Evolutionary conservation across 2,113 vertebrate genomes (phyloP), one percentile per base, ranked within the genome.

Genomic region (Laticauda laticaudata): DNA sequence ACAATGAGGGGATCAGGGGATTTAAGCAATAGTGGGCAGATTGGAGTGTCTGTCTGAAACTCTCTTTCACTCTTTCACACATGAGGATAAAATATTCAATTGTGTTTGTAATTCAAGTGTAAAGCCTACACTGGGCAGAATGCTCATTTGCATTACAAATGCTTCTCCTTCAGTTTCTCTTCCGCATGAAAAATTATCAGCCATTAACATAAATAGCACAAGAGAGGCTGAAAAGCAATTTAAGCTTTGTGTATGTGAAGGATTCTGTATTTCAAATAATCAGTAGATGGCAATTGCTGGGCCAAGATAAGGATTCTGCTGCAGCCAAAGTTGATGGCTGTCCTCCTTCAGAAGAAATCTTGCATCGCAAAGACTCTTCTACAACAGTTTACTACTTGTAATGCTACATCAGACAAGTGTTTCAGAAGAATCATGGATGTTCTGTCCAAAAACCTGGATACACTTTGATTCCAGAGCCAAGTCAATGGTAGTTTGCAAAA

Each of bases 141-240:
- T 15, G 56, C 69, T 93, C 20, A 51, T 93, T 86, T 90, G 29
- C 88, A 86, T 86, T 90, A 90, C 92, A 93, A 93, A 90, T 86
- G 69, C 21, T 20, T 86, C 43, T 92, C 91, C 53, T 89, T 51
- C 55, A 11, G 23, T 57, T n/a, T 57, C 20, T 89, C 20, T 57
- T 89, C 61, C 21, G 9, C 54, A 86, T 92, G 69, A 92, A 90
- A 90, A 92, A 59, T 86, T 55, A 92, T 81, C 61, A 81, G 34
- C 39, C 54, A 91, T 91, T 91, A 92, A 87, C 86, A 87, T 92
- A 69, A 64, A 92, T 88, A 69, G 86, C 48, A 69, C 86, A 92
- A 34, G 57, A 90, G 92, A 61, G 26, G 53, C 39, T 90, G 26
- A 29, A 53, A 34, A 85, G 43, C 87, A 93, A 86, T 51, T 86